Conservation (phyloP, 2,888 invertebrate species). For the Ditylenchus weischeri region DNA sequence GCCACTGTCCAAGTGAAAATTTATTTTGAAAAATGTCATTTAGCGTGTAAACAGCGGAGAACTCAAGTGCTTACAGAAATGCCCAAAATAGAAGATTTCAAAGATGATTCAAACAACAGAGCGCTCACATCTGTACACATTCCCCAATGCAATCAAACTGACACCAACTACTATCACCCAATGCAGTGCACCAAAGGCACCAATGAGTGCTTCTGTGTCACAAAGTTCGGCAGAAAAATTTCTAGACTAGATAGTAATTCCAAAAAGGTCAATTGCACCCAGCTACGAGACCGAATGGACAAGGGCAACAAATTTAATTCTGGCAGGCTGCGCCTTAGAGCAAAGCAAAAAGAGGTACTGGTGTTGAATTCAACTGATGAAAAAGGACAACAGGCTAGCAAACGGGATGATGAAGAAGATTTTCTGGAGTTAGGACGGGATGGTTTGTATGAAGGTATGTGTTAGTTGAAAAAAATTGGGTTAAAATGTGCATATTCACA, state of each 20-base stretch:
- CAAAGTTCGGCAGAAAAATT: slow-evolving; percentile 19
- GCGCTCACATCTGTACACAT: neutral
- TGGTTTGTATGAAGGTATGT: slow-evolving; percentile 1
- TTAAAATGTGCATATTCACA: too few species aligned
- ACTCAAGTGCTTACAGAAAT: slow-evolving; percentile 28
- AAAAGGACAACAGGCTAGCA: neutral
- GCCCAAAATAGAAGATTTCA: slow-evolving; percentile 1
- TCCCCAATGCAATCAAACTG: neutral
- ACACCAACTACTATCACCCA: slow-evolving; percentile 14
- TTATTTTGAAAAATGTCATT: neutral
- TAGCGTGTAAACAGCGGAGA: slow-evolving; percentile 28
- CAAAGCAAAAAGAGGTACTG: neutral
- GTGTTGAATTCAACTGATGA: slow-evolving; percentile 14
- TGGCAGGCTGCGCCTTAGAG: slow-evolving; percentile 11
- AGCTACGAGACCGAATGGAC: too few species aligned
- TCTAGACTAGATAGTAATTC: neutral
- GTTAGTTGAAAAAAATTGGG: too few species aligned
- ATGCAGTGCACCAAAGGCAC: slow-evolving; percentile 27
- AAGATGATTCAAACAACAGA: too few species aligned
- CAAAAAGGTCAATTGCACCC: neutral
- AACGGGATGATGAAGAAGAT: slow-evolving; percentile 12
- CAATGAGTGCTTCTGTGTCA: slow-evolving; percentile 32
- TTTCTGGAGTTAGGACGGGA: slow-evolving; percentile 16
- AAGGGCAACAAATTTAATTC: slow-evolving; percentile 6
- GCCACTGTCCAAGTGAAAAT: too few species aligned